A percentile compares a stretch with the other conserved stretches of the same genome.
Conservation (phyloP, 2,113 vertebrate species). For the Oxyura jamaicensis region DNA sequence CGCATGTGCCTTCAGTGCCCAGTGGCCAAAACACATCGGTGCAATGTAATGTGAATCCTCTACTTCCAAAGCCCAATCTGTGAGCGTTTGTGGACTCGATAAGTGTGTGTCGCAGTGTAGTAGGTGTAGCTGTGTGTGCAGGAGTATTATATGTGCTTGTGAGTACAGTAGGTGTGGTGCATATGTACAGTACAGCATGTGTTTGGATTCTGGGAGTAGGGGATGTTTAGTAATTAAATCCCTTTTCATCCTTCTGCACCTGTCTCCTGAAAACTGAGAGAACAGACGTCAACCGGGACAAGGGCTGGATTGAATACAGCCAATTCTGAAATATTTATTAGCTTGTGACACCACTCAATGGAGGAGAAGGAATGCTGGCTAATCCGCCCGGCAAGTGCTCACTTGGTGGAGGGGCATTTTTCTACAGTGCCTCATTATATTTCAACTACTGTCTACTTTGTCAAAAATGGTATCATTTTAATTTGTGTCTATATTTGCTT, state of each 20-base stretch:
- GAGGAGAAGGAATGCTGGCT: conserved; percentile 87
- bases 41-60: background rate
- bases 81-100: background rate
- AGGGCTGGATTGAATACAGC: conserved; percentile 90
- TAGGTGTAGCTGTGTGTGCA: conserved; percentile 16
- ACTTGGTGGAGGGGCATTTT: conserved; percentile 78
- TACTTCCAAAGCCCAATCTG: background rate
- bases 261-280: conserved; percentile 93
- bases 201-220: conserved; percentile 88
- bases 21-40: background rate
- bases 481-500: conserved; percentile 69
- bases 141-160: conserved; percentile 44
- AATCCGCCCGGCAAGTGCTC: conserved; percentile 82
- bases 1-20: background rate
- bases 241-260: conserved; percentile 95
- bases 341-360: conserved; percentile 86
- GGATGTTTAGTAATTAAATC: conserved; percentile 97
- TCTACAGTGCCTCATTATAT: conserved; percentile 79
- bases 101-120: background rate
- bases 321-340: conserved; percentile 99
- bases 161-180: conserved; percentile 66
- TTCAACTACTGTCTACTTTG: conserved; percentile 73
- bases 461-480: conserved; percentile 75
- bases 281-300: conserved; percentile 91
- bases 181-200: conserved; percentile 80